phyloP scores from a whole-genome alignment of 2,797 vertebrate genomes.

The Peromyscus nudipes region DNA sequence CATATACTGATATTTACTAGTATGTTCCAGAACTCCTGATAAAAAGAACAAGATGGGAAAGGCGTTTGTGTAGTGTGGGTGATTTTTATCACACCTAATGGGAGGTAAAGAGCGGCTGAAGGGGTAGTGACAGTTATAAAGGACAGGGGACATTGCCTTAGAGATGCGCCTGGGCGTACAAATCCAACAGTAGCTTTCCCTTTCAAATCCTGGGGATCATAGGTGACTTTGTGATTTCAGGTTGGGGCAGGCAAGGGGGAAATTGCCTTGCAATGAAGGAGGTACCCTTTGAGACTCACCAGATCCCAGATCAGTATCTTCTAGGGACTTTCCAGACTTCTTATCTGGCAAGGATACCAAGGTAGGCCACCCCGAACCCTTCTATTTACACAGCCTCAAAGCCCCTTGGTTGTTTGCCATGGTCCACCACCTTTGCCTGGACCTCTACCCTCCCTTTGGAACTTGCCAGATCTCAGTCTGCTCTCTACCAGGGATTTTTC shows the following conservation, averaged over 20 bases:
- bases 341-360: neutral
- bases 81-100: conserved; percentile 6
- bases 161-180: neutral
- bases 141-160: neutral
- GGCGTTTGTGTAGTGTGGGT: neutral
- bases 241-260: neutral
- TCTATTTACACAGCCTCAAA: neutral
- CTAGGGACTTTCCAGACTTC: neutral
- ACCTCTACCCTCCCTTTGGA: neutral
- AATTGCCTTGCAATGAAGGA: neutral
- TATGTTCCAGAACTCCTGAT: neutral
- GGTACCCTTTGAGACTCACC: neutral
- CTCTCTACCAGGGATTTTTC: neutral
- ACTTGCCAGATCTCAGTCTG: neutral
- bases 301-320: neutral
- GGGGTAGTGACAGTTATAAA: neutral
- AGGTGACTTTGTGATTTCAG: neutral
- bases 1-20: neutral
- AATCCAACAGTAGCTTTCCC: neutral
- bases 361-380: neutral
- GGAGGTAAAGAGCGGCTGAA: neutral
- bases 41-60: conserved; percentile 14
- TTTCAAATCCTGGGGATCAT: neutral
- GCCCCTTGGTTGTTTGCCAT: neutral
- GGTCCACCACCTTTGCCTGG: neutral